Evolutionary conservation across 2,797 vertebrate species (phyloP).

Genomic region (Falco concolor): DNA sequence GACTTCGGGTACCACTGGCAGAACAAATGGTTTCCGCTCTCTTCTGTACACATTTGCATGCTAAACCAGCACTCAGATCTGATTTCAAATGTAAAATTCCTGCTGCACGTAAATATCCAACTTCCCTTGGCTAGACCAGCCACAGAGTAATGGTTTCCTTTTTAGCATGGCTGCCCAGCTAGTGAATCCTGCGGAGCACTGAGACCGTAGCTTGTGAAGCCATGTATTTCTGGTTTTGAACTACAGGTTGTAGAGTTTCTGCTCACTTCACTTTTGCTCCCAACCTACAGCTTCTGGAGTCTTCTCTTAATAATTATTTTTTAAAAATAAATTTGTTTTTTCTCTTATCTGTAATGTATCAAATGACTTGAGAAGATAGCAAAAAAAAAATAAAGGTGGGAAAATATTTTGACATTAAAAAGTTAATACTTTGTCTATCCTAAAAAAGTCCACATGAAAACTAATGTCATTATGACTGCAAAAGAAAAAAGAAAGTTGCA

Average conservation of each 20-base stretch:
- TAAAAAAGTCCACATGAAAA: neutral
- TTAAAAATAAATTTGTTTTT: neutral
- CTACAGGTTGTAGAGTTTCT: neutral
- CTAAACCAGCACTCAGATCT: neutral
- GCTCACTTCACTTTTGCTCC: neutral
- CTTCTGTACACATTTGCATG: rapidly evolving
- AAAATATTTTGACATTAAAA: neutral
- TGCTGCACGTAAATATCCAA: neutral
- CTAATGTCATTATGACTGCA: neutral
- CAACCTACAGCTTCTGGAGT: neutral
- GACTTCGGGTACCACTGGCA: neutral
- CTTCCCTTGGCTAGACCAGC: neutral
- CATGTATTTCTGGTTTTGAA: neutral
- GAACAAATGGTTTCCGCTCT: neutral
- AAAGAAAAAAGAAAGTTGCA: neutral
- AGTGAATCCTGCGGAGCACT: neutral
- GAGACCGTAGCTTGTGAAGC: rapidly evolving
- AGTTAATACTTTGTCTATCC: neutral
- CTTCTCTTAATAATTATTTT: neutral
- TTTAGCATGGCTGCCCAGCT: neutral
- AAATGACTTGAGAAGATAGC: neutral
- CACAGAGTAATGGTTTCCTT: neutral
- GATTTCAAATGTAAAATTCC: neutral
- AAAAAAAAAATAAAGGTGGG: neutral
- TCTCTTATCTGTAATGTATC: neutral